These are phyloP conservation scores for Globodera ellingtonae DNA, from an alignment of 1,140 invertebrate genomes.

Conservation along the genomic window DNA sequence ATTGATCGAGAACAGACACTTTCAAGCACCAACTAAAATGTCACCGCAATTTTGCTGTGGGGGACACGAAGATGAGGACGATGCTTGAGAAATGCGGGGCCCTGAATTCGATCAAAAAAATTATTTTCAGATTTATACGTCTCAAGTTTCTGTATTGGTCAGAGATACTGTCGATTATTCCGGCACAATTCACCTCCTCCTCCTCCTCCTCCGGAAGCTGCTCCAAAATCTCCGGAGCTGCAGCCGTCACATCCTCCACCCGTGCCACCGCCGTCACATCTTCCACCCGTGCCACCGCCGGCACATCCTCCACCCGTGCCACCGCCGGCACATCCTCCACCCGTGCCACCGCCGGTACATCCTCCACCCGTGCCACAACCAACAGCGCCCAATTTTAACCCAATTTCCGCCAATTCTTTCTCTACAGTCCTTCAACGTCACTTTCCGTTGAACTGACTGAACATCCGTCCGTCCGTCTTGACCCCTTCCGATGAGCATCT, in stretches of 20 bases:
- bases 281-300: background rate
- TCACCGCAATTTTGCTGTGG: background rate
- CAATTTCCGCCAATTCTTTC: background rate
- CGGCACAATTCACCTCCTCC: background rate
- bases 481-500: no score
- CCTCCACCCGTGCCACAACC: background rate
- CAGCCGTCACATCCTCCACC: background rate
- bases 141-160: no score
- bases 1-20: background rate
- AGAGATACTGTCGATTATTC: background rate
- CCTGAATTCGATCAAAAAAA: background rate
- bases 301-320: background rate
- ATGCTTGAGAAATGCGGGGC: background rate
- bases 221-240: background rate
- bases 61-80: background rate
- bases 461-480: background rate
- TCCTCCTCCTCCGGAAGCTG: background rate
- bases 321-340: conserved; percentile 1
- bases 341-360: background rate
- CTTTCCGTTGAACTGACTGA: no score
- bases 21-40: background rate
- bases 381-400: background rate
- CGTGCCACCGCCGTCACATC: background rate
- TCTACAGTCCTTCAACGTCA: no score
- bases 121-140: background rate